Evolutionary conservation across 2,113 vertebrate species (phyloP).

Genomic region (Sinocyclocheilus maitianheensis): DNA sequence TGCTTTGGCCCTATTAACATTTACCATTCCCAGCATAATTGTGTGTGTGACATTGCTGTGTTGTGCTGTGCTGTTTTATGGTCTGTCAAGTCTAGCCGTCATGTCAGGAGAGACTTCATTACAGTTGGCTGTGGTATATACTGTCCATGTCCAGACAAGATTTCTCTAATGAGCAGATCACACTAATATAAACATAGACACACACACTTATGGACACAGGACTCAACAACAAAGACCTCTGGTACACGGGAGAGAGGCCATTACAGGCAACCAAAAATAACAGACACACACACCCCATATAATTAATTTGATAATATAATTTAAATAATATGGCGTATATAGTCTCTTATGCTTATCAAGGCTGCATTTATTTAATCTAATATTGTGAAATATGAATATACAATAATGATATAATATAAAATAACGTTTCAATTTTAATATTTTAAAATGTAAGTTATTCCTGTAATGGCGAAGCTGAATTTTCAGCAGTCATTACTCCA

Average conservation of each 20-base stretch:
- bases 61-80: slow-evolving; percentile 34
- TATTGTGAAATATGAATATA: background rate
- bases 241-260: slow-evolving; percentile 39
- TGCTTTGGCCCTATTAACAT: slow-evolving; percentile 28
- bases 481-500: too few relatives aligned
- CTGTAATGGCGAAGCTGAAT: too few relatives aligned
- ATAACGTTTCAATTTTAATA: background rate
- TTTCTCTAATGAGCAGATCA: slow-evolving; percentile 63
- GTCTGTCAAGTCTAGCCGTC: slow-evolving; percentile 18
- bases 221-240: slow-evolving; percentile 46
- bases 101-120: slow-evolving; percentile 72
- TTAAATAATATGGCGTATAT: background rate
- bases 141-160: slow-evolving; percentile 60
- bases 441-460: background rate
- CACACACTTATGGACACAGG: slow-evolving; percentile 40
- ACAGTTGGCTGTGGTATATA: slow-evolving; percentile 62
- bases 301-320: background rate
- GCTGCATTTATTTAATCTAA: background rate
- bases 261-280: slow-evolving; percentile 39
- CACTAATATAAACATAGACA: slow-evolving; percentile 47
- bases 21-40: background rate
- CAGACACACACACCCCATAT: slow-evolving; percentile 9
- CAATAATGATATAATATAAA: background rate
- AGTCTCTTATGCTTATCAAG: background rate
- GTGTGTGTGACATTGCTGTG: slow-evolving; percentile 2